Evolutionary conservation across 2,797 vertebrate genomes (phyloP), one percentile per base, ranked within the genome.

Genomic region (Cheirogaleus major): DNA sequence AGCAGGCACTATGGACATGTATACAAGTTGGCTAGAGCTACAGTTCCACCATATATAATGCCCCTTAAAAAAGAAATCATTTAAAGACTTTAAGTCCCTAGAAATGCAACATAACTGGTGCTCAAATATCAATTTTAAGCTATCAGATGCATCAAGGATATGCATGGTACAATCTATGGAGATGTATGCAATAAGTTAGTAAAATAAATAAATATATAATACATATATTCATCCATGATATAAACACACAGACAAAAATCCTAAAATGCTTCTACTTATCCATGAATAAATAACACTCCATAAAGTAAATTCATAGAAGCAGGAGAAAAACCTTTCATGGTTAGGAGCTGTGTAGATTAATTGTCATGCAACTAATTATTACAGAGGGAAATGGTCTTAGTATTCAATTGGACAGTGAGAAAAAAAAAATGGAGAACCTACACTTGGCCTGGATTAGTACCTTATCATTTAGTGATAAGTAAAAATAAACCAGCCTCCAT

Each of bases 251-350:
- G 17, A 69, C 67, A 41, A 7, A 72, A 65, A 93, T 25, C 50
- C 55, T 85, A 81, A 32, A 78, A 43, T 78, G 20, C 41, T 41
- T 73, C 30, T 81, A 43, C 2, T 89, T 92, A 85, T 70, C 9
- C 23, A 23, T 0, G 38, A 85, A 72, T 93, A 41, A 86, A 57
- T 95, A 78, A 23, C 5, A 35, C 25, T 89, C 11, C 45, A 72
- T 65, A 94, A 84, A 32, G 15, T 83, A 73, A 91, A 88, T 79
- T 80, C 70, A 91, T n/a, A 96, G 25, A 67, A 81, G 25, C 18
- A 95, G 20, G 52, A 93, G 43, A 41, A 84, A 89, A 80, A 76
- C 23, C 7, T 18, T 61, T 91, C 43, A 57, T 81, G 27, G 76
- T 86, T 86, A 75, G 35, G 15, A 84, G 23, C 27, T 52, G 12